These are phyloP conservation scores for Drosophila planitibia DNA, from an alignment of 2,888 invertebrate species.

Conservation along the genomic window DNA sequence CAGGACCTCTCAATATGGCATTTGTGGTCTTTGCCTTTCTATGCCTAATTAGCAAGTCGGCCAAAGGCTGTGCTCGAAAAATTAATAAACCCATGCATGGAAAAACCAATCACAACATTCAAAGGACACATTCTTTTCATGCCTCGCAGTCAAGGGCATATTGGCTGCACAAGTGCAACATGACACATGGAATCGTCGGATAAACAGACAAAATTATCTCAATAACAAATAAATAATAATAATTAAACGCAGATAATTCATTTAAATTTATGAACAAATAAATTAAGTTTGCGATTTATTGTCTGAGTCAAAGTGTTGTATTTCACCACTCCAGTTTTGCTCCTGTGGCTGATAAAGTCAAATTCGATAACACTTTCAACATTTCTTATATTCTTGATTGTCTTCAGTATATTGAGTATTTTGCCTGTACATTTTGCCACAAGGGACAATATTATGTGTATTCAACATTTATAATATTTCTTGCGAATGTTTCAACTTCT, in stretches of 20 bases:
- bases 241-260: background rate
- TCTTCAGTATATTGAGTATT: background rate
- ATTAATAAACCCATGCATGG: conserved; percentile 54
- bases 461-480: background rate
- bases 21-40: conserved; percentile 55
- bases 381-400: background rate
- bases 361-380: background rate
- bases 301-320: background rate
- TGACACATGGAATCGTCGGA: conserved; percentile 13
- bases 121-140: conserved; percentile 31
- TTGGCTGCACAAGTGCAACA: conserved; percentile 12
- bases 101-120: conserved; percentile 71
- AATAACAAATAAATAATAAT: conserved; percentile 26
- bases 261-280: conserved; percentile 9
- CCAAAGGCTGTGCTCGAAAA: conserved; percentile 37
- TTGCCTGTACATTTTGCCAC: background rate
- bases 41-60: conserved; percentile 64
- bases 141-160: conserved; percentile 36
- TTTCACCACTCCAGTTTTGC: background rate
- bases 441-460: background rate
- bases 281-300: conserved; percentile 19
- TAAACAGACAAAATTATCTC: conserved; percentile 20
- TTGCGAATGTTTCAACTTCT: too few relatives aligned
- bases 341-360: background rate
- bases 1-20: conserved; percentile 8